A percentile compares a stretch with the other conserved stretches of the same genome.
These are phyloP conservation scores for Pelmatolapia mariae DNA, from an alignment of 2,113 vertebrate species.

Conservation along the genomic window DNA sequence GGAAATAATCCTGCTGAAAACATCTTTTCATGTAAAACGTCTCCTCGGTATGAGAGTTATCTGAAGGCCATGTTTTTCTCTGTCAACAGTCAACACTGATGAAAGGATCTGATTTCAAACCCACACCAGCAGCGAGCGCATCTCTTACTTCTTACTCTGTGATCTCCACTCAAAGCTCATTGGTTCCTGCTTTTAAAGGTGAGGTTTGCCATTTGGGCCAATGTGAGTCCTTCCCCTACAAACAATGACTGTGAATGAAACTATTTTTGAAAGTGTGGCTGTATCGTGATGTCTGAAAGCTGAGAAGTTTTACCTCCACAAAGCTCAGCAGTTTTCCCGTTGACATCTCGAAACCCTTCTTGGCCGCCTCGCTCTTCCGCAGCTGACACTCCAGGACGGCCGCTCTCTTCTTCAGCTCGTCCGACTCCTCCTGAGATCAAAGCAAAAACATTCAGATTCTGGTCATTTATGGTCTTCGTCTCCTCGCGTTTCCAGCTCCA, in stretches of 20 bases:
- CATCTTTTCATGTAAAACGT: background rate
- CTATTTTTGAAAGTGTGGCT: background rate
- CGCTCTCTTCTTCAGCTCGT: conserved; percentile 83
- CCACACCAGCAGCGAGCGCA: background rate
- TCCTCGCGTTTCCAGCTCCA: background rate
- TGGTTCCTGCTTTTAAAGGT: background rate
- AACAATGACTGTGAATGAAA: background rate
- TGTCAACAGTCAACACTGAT: background rate
- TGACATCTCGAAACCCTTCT: conserved; percentile 82
- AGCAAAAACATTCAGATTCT: background rate
- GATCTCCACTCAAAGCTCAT: background rate
- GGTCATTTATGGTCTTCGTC: background rate
- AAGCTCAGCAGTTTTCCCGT: conserved; percentile 88
- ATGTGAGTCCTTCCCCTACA: background rate
- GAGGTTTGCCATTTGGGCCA: background rate
- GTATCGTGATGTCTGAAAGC: background rate
- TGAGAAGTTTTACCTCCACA: conserved; percentile 77
- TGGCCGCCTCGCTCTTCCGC: conserved; percentile 80
- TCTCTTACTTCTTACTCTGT: background rate
- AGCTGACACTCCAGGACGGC: conserved; percentile 89
- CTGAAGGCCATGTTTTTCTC: background rate
- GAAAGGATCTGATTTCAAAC: background rate
- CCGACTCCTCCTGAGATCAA: conserved; percentile 73
- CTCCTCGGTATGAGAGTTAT: background rate
- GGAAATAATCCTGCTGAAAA: background rate